Percentiles rank a stretch among this genome's conserved stretches.
These are phyloP conservation scores for Eremobia ochroleuca DNA, from an alignment of 2,888 invertebrate species.

Conservation along the genomic window DNA sequence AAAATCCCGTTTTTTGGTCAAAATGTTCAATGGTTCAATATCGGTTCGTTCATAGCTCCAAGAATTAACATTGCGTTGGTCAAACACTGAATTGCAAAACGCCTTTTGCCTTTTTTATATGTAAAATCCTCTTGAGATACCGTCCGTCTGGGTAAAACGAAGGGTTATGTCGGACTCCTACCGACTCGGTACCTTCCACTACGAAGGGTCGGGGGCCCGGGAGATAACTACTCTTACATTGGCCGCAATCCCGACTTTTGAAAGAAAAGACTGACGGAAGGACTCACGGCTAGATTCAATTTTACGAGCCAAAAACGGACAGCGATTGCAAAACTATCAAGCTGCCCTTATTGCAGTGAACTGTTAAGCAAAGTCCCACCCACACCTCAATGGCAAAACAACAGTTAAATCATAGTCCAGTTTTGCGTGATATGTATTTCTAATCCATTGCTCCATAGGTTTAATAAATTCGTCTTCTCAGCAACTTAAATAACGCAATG, in stretches of 20 bases:
- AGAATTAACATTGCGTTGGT: neutral
- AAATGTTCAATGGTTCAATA: conserved; percentile 7
- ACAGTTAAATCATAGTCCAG: neutral
- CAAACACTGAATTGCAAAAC: conserved; percentile 6
- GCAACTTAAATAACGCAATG: neutral
- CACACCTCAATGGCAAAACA: neutral
- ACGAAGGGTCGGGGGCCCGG: neutral
- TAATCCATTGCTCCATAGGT: neutral
- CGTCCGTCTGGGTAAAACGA: neutral
- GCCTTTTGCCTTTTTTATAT: neutral
- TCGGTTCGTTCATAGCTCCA: neutral
- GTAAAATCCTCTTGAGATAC: neutral
- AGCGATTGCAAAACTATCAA: neutral
- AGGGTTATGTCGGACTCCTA: neutral
- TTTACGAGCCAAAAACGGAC: neutral
- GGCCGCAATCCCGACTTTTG: neutral
- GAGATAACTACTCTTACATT: neutral
- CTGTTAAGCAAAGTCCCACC: neutral
- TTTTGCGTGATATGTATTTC: neutral
- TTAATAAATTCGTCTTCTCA: neutral
- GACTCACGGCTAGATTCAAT: neutral
- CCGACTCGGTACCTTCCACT: neutral
- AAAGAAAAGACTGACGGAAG: neutral
- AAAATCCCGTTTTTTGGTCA: neutral
- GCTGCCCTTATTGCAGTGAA: neutral